These are phyloP conservation scores for Lymantria monacha DNA, from an alignment of 2,888 invertebrate genomes.

Conservation along the genomic window DNA sequence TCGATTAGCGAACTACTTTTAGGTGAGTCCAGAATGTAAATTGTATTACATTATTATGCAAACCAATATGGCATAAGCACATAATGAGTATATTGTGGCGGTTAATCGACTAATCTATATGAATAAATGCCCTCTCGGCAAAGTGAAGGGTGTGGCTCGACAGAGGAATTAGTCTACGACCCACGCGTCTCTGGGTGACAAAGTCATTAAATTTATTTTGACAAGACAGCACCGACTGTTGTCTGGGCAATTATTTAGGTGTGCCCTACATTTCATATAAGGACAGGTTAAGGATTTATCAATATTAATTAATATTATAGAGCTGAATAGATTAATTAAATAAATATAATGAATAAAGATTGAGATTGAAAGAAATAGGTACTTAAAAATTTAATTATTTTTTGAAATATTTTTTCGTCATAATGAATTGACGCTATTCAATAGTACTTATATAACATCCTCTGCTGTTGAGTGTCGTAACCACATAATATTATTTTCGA, in stretches of 20 bases:
- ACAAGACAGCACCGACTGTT: conserved; percentile 32
- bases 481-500: no score
- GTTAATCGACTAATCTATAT: conserved; percentile 59
- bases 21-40: conserved; percentile 67
- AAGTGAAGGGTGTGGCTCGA: conserved; percentile 57
- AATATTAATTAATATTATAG: no score
- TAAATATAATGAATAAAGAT: no score
- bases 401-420: no score
- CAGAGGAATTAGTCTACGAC: conserved; percentile 51
- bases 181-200: conserved; percentile 58
- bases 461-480: no score
- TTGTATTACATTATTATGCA: conserved; percentile 32
- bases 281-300: neutral
- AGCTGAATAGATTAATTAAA: no score
- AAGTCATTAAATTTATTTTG: conserved; percentile 62
- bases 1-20: conserved; percentile 51
- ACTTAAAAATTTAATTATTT: no score
- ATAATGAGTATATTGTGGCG: conserved; percentile 53
- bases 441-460: no score
- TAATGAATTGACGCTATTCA: no score
- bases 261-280: conserved; percentile 32
- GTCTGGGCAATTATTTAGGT: conserved; percentile 53
- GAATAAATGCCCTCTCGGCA: conserved; percentile 40
- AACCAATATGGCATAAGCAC: conserved; percentile 39
- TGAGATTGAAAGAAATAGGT: no score